Base-by-base conservation (phyloP, 2,113 vertebrate species). In the Chaetodon auriga region DNA sequence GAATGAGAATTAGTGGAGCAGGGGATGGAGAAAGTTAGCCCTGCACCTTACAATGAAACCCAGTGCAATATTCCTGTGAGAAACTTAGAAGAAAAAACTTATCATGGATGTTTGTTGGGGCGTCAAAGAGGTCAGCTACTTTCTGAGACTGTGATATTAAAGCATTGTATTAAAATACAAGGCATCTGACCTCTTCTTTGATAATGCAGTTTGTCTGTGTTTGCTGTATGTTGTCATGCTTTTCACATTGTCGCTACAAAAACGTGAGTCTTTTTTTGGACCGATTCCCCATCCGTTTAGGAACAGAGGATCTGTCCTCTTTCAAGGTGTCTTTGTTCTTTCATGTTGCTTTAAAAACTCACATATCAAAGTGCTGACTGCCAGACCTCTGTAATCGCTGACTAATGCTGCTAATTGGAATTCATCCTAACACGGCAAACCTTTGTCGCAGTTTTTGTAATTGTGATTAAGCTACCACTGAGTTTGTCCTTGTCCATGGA, bases 31-130 rank as follows among this genome's bases (percentile, higher is more conserved):
- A 51, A 41, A 66, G 62, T 19, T 19, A 71, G 30, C 19, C 38
- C n/a, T 19, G 13, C 43, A 53, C 46, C 48, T 51, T 23, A 41
- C 12, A 58, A 14, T 68, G 68, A 80, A 89, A 80, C 35, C 13
- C 14, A 54, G 36, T 75, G 72, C 71, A 88, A 83, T 21, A 62
- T 48, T 7, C 25, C 51, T 36, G 81, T 73, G 74, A 63, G 54
- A 76, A 65, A 72, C 35, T 45, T 30, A 30, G 30, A 30, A 30
- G 30, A 30, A 30, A 55, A 49, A 7, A 15, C 1, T 30, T 53
- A 3, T 45, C 35, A 57, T 45, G 35, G 68, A 70, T 46, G 6
- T 38, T 63, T 65, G 25, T 30, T 36, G 38, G 63, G 21, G 74
- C 15, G 18, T 38, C 53, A 64, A 43, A 60, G 51, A 65, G 45